Evolutionary conservation across 37 sponge, comb jelly and placozoan species (phyloP), one percentile per base, ranked within the genome.

Genomic region (Lycopodina hypogea): DNA sequence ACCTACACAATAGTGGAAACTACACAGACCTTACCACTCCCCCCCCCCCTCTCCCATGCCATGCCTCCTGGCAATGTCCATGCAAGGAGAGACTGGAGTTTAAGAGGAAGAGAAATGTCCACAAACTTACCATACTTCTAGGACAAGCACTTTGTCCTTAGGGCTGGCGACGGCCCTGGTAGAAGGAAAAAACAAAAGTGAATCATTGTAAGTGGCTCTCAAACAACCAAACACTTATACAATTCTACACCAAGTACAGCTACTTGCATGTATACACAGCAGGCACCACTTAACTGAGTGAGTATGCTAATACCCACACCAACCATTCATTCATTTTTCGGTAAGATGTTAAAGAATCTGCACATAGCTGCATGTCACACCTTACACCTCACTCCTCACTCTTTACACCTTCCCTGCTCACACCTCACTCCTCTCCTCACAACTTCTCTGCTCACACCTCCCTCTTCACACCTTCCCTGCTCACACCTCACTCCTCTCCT

Each of bases 61-160:
- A 17, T 53, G 55, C 12, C 55, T 19, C 17, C 55, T 17, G 12
- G 4, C n/a, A 28, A 28, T 59, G 4, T 3, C 4, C 60, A 59
- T 3, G 6, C 15, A 26, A 59, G 60, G 18, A 14, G 59, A 14
- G 9, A 14, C 6, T 2, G 26, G 23, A 21, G 14, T 18, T 58
- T 3, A 3, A 24, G 26, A 14, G 26, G 3, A 24, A 58, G 59
- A 14, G 59, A 19, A 58, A 19, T 6, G 26, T 2, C 29, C 33
- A n/a, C 45, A 30, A 9, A 65, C 78, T 64, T 29, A 78, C 86
- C 86, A 85, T 1, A 85, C 56, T 53, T 85, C 86, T 17, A 85
- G 38, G 26, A 78, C 79, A 15, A 85, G 74, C 19, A 66, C 26
- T 17, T 85, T 74, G 7, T 78, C 74, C 23, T 41, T 72, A 30